Evolutionary conservation across 2,888 invertebrate genomes (phyloP).

Genomic region (Ellobium chinense): DNA sequence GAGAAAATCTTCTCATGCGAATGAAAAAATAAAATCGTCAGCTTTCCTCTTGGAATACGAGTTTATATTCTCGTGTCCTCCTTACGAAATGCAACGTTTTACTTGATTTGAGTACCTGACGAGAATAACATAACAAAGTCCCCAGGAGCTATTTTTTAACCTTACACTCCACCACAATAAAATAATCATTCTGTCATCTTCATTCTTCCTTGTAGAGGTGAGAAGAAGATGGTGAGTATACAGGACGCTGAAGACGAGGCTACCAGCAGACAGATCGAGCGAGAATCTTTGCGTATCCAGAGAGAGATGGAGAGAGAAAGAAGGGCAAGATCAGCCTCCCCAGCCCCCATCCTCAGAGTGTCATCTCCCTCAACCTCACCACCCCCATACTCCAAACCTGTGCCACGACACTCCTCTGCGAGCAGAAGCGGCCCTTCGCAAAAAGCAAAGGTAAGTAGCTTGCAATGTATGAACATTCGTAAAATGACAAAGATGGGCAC

Average conservation of each 20-base stretch:
- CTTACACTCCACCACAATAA: background rate
- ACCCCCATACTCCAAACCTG: background rate
- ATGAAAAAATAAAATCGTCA: too few relatives aligned
- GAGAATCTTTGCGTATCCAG: slow-evolving; percentile 66
- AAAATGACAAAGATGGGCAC: too few relatives aligned
- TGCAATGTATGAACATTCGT: too few relatives aligned
- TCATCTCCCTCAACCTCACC: slow-evolving; percentile 34
- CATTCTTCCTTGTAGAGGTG: slow-evolving; percentile 15
- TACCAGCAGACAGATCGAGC: slow-evolving; percentile 55
- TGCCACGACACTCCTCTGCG: background rate
- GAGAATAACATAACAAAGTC: too few relatives aligned
- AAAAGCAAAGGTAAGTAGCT: background rate
- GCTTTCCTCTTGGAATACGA: too few relatives aligned
- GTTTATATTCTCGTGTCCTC: too few relatives aligned
- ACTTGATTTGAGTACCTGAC: too few relatives aligned
- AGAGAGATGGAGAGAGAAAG: slow-evolving; percentile 71
- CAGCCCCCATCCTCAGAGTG: slow-evolving; percentile 48
- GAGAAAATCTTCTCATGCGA: too few relatives aligned
- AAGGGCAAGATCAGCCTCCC: slow-evolving; percentile 57
- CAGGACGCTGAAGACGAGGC: slow-evolving; percentile 52
- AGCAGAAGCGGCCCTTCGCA: background rate
- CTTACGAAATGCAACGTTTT: too few relatives aligned
- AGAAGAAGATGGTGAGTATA: slow-evolving; percentile 31
- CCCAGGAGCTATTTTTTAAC: too few relatives aligned
- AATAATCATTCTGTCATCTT: background rate